These are phyloP conservation scores for Fratercula arctica DNA, from an alignment of 2,797 vertebrate genomes.

Conservation along the genomic window DNA sequence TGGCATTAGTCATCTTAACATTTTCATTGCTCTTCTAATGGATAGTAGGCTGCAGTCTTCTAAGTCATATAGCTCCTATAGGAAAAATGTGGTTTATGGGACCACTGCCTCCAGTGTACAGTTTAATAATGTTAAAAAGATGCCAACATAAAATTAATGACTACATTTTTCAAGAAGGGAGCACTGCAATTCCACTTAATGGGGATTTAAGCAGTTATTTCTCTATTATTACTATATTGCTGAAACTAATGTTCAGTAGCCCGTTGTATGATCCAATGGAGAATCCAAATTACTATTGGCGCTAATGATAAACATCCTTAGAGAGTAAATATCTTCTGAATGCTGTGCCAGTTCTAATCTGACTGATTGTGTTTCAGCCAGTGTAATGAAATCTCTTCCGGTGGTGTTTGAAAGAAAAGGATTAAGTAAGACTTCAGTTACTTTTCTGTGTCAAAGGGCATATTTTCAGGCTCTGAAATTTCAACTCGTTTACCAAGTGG, in stretches of 20 bases:
- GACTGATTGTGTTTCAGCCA: background rate
- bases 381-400: background rate
- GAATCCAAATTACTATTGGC: slow-evolving; percentile 11
- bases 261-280: background rate
- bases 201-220: slow-evolving; percentile 39
- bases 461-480: background rate
- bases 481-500: background rate
- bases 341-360: slow-evolving; percentile 4
- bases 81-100: slow-evolving; percentile 36
- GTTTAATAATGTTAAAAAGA: slow-evolving; percentile 61
- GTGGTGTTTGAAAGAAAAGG: background rate
- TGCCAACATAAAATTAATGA: slow-evolving; percentile 63
- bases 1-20: slow-evolving; percentile 40
- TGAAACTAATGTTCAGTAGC: slow-evolving; percentile 28
- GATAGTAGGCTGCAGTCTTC: slow-evolving; percentile 2
- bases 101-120: background rate
- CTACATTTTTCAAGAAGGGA: slow-evolving; percentile 52
- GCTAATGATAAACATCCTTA: slow-evolving; percentile 44
- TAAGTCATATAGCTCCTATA: slow-evolving; percentile 19
- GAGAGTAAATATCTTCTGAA: slow-evolving; percentile 41
- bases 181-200: slow-evolving; percentile 40
- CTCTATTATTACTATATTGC: slow-evolving; percentile 26
- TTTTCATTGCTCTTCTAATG: slow-evolving; percentile 47
- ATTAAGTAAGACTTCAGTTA: background rate
- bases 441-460: background rate